phyloP scores from a whole-genome alignment of 64 coral and sea anemone species.

The Actinia tenebrosa region DNA sequence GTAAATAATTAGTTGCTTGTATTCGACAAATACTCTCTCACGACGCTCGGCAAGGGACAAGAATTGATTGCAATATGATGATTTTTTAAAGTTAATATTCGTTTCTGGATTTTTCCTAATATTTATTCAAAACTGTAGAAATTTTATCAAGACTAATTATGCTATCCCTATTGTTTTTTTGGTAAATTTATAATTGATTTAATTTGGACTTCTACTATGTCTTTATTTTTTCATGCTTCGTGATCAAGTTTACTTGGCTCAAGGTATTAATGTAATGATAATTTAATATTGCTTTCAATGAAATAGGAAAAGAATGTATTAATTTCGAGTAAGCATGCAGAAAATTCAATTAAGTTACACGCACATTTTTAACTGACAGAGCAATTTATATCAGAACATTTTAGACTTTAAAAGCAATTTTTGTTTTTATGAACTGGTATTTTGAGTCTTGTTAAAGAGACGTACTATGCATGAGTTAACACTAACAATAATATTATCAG shows the following conservation, averaged over 20 bases:
- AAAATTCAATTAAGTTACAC: background rate
- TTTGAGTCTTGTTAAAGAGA: background rate
- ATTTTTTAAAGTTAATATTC: background rate
- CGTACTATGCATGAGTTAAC: background rate
- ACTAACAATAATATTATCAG: background rate
- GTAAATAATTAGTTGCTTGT: background rate
- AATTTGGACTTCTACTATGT: background rate
- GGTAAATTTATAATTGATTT: background rate
- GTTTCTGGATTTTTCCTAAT: background rate
- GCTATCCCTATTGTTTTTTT: background rate
- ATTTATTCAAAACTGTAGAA: background rate
- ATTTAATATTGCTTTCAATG: conserved; percentile 14
- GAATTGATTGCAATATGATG: background rate
- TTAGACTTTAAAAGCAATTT: background rate
- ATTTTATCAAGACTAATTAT: background rate
- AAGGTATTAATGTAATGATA: conserved; percentile 1
- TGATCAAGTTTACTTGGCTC: background rate
- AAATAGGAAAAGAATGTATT: background rate
- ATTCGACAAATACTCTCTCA: background rate
- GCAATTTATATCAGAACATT: background rate
- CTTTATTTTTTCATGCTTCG: background rate
- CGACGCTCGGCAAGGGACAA: background rate
- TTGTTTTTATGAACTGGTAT: background rate
- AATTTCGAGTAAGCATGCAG: background rate
- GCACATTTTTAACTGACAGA: background rate